Evolutionary conservation across 2,888 invertebrate species (phyloP).

Genomic region (Timema cristinae): DNA sequence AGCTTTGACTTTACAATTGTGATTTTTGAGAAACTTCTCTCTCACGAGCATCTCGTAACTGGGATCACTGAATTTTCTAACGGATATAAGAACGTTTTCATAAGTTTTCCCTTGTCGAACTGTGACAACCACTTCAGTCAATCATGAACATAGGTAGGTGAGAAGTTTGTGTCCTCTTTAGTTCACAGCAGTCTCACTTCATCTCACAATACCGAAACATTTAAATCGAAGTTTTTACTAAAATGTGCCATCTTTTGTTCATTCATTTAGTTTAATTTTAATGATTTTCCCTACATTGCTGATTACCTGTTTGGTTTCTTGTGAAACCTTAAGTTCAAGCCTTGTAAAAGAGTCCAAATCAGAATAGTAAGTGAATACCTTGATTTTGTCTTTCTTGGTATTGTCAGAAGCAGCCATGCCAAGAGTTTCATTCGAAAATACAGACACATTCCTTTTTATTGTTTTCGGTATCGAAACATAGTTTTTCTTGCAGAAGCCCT

Average conservation of each 20-base stretch:
- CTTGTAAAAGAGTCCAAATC: conserved; percentile 1
- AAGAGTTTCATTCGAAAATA: background rate
- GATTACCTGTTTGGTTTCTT: background rate
- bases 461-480: background rate
- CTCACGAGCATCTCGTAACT: background rate
- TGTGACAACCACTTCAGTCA: background rate
- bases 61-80: background rate
- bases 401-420: background rate
- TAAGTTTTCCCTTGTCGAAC: background rate
- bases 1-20: background rate
- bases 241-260: too few species aligned
- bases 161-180: too few species aligned
- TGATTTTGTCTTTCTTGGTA: conserved; percentile 1
- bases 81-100: background rate
- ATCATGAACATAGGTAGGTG: background rate
- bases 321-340: background rate
- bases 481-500: background rate
- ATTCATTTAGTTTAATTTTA: too few species aligned
- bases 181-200: too few species aligned
- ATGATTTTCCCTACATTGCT: background rate
- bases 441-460: background rate
- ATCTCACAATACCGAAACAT: too few species aligned
- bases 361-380: background rate
- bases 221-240: too few species aligned
- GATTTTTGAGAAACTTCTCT: conserved; percentile 6